Conservation (phyloP, 2,797 vertebrate species). For the Anniella stebbinsi region DNA sequence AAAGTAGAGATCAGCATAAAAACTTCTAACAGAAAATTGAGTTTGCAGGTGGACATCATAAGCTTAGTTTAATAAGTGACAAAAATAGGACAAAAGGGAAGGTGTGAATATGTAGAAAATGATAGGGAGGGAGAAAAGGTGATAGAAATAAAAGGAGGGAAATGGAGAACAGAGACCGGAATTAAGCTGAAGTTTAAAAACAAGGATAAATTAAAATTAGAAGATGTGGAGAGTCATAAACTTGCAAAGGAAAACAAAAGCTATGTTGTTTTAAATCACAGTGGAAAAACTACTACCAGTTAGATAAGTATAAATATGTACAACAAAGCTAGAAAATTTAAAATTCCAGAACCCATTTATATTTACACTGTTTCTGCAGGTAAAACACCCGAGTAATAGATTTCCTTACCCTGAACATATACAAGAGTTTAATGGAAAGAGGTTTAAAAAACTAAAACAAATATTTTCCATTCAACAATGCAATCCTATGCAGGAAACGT, state of each 20-base stretch:
- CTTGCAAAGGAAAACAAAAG: constrained; percentile 45
- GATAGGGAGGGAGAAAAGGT: neutral
- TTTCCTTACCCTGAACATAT: neutral
- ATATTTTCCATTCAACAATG: neutral
- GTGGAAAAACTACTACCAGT: constrained; percentile 63
- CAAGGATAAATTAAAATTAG: constrained; percentile 43
- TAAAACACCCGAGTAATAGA: neutral
- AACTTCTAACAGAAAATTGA: no score
- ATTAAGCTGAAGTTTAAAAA: neutral
- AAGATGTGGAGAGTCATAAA: constrained; percentile 53
- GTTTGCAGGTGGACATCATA: no score
- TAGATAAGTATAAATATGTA: constrained; percentile 52
- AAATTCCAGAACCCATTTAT: constrained; percentile 60
- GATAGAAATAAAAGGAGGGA: neutral
- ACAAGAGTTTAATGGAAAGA: neutral
- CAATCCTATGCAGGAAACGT: neutral
- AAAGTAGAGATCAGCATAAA: no score
- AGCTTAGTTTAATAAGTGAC: no score
- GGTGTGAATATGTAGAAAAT: constrained; percentile 25
- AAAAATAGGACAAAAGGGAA: neutral
- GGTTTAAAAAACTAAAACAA: constrained; percentile 21
- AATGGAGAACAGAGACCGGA: neutral
- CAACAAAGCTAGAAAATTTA: constrained; percentile 60
- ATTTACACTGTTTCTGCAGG: neutral
- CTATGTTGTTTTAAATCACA: no score